Evolutionary conservation across 2,888 invertebrate genomes (phyloP).

Genomic region (Toxonevra muliebris): DNA sequence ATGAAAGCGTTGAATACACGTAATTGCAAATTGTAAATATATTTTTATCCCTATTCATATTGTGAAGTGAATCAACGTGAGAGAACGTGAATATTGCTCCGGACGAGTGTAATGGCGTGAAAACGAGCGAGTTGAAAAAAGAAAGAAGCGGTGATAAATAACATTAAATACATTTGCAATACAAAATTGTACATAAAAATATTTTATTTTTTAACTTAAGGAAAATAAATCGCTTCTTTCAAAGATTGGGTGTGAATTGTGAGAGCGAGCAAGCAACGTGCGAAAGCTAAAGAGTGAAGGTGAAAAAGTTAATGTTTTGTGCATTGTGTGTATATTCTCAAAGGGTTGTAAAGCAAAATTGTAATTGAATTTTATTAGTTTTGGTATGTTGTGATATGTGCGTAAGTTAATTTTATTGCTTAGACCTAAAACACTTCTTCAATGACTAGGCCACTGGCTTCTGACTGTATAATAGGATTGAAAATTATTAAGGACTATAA

Average conservation of each 20-base stretch:
- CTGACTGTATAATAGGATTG: too few species aligned
- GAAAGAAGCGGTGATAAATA: constrained; percentile 5
- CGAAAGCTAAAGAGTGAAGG: constrained; percentile 35
- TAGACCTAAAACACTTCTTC: too few species aligned
- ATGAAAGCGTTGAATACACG: constrained; percentile 24
- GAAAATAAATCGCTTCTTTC: too few species aligned
- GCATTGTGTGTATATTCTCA: constrained; percentile 23
- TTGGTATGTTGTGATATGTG: constrained; percentile 6
- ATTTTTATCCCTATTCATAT: constrained; percentile 28
- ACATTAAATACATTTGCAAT: too few species aligned
- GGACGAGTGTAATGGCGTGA: constrained; percentile 27
- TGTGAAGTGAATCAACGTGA: constrained; percentile 29
- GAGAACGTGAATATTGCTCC: not conserved
- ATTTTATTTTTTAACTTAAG: too few species aligned
- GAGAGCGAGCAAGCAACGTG: constrained; percentile 32
- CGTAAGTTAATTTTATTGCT: too few species aligned
- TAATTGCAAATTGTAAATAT: constrained; percentile 30
- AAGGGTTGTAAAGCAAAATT: too few species aligned
- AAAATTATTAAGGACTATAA: too few species aligned
- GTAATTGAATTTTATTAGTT: not conserved
- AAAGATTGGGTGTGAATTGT: constrained; percentile 29
- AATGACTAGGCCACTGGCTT: too few species aligned
- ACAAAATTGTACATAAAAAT: too few species aligned
- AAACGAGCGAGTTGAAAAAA: constrained; percentile 25
- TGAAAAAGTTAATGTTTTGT: constrained; percentile 30